Evolutionary conservation across 2,113 vertebrate species (phyloP), one percentile per base, ranked within the genome.

Genomic region (Setophaga kirtlandii): DNA sequence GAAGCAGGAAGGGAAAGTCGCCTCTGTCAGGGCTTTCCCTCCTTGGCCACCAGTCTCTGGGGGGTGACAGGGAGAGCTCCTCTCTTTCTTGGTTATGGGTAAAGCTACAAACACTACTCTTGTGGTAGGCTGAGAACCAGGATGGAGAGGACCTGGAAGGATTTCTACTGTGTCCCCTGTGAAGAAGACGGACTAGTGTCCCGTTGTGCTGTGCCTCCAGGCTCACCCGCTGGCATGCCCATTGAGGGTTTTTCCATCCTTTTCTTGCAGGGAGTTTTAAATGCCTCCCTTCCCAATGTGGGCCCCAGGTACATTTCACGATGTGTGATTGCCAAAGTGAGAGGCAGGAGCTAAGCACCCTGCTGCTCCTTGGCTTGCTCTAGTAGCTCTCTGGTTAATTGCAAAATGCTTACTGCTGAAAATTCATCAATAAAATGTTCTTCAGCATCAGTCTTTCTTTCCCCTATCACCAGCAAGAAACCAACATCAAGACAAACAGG

Each of bases 401-500:
- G 5, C 33, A 83, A 86, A 96, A 85, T 52, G 70, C 92, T 94
- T 86, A 90, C 33, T 52, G 68, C 5, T 74, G 64, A 67, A 86
- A 94, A 92, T 76, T 77, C 47, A 52, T 74, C 46, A 83, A n/a
- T 73, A 83, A 77, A 93, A 55, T 59, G 42, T 68, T 92, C 71
- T 73, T 96, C 42, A 73, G 17, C 7, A 0, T 81, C 68, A 58
- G 21, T 33, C 55, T 73, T 35, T 83, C 70, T 75, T 83, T 67
- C n/a, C 13, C 7, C 17, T 73, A 10, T 55, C 63, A 70, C 39
- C 20, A 47, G 35, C 68, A 74, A 85, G 31, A 15, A 62, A 65
- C 55, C 56, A 88, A 23, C 31, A 65, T 33, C 59, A 74, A 81
- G 88, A 77, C 63, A 87, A 89, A 44, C 31, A 85, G 71, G 73